phyloP scores from a whole-genome alignment of 2,888 invertebrate species.

The Apomyelois bistriatella region DNA sequence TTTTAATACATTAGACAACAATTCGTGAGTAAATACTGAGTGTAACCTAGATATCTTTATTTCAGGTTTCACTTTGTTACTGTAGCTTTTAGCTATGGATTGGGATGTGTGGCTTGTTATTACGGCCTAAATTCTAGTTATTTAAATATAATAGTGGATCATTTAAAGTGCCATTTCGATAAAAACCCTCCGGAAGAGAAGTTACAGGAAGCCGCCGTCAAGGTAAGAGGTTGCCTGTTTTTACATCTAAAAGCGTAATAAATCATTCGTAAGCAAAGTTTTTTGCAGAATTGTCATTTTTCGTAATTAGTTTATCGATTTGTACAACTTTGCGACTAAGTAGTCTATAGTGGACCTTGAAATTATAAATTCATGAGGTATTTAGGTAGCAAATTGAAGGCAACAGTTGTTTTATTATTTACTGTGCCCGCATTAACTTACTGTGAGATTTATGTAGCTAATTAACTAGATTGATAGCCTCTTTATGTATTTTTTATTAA shows the following conservation, averaged over 20 bases:
- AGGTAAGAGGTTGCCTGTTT: slow-evolving; percentile 46
- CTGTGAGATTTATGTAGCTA: too few species aligned
- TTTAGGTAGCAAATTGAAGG: not conserved
- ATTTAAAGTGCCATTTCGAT: slow-evolving; percentile 61
- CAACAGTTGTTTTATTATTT: too few species aligned
- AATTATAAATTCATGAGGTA: not conserved
- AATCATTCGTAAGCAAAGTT: not conserved
- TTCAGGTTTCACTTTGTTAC: slow-evolving; percentile 71
- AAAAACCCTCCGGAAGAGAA: slow-evolving; percentile 36
- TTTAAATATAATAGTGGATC: slow-evolving; percentile 54
- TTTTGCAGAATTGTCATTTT: not conserved
- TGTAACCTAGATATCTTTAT: slow-evolving; percentile 41
- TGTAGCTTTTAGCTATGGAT: slow-evolving; percentile 65
- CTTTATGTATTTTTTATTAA: too few species aligned
- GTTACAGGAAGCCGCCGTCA: slow-evolving; percentile 34
- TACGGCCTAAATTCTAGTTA: slow-evolving; percentile 58
- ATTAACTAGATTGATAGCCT: too few species aligned
- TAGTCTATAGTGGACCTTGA: not conserved
- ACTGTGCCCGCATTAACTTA: too few species aligned
- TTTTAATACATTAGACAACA: slow-evolving; percentile 15
- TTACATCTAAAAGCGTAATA: slow-evolving; percentile 9
- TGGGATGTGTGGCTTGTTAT: slow-evolving; percentile 77
- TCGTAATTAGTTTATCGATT: slow-evolving; percentile 18
- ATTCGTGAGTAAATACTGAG: slow-evolving; percentile 18
- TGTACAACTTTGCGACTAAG: not conserved